phyloP scores from a whole-genome alignment of 2,797 vertebrate genomes.

The Clarias laeviceps region DNA sequence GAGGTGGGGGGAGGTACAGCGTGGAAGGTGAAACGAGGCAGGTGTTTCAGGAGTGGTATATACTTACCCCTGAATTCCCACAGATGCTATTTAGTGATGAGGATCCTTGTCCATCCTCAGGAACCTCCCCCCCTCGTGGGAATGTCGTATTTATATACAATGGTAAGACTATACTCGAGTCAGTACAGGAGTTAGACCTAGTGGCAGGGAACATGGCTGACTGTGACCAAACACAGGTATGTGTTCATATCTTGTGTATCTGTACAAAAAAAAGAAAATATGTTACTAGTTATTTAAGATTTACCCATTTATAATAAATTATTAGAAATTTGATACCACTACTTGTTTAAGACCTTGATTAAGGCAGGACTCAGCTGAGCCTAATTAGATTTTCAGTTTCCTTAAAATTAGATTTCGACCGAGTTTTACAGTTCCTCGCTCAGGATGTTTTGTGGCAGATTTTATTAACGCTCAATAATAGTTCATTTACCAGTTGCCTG shows the following conservation, averaged over 20 bases:
- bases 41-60: slow-evolving; percentile 45
- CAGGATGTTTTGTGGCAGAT: neutral
- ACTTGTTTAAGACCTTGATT: neutral
- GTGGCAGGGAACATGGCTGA: slow-evolving; percentile 50
- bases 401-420: neutral
- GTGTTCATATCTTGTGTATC: slow-evolving; percentile 53
- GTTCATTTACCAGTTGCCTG: neutral
- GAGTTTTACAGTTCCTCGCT: neutral
- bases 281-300: neutral
- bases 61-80: slow-evolving; percentile 55
- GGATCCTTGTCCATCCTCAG: slow-evolving; percentile 31
- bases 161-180: slow-evolving; percentile 40
- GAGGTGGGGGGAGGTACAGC: neutral
- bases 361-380: neutral
- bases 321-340: neutral
- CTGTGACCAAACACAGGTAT: slow-evolving; percentile 62
- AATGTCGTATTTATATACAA: slow-evolving; percentile 37
- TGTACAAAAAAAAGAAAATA: neutral
- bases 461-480: neutral
- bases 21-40: slow-evolving; percentile 39
- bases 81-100: slow-evolving; percentile 44
- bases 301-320: neutral
- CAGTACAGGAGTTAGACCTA: slow-evolving; percentile 25
- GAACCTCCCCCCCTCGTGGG: slow-evolving; percentile 37
- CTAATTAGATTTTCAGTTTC: slow-evolving; percentile 6